These are phyloP conservation scores for Diabrotica undecimpunctata DNA, from an alignment of 1,140 invertebrate species.

Conservation along the genomic window DNA sequence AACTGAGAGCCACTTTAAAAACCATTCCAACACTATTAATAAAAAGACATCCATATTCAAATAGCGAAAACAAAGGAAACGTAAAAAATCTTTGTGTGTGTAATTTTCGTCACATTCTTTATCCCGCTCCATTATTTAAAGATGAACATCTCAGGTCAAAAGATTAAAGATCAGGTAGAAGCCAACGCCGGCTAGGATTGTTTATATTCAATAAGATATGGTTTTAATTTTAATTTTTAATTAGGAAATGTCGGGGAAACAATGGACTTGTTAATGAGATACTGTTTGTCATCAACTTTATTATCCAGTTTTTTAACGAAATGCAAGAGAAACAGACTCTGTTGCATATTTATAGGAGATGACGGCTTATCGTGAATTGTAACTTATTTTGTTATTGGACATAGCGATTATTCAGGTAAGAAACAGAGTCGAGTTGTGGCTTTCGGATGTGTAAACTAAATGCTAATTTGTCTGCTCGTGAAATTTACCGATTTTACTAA, in stretches of 20 bases:
- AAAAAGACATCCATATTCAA: slow-evolving; percentile 1
- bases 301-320: slow-evolving; percentile 16
- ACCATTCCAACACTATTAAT: background rate
- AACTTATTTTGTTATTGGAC: too few species aligned
- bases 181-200: slow-evolving; percentile 15
- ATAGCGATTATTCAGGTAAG: too few species aligned
- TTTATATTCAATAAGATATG: slow-evolving; percentile 26
- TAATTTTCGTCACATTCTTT: background rate
- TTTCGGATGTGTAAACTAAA: too few species aligned
- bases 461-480: too few species aligned
- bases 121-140: slow-evolving; percentile 5
- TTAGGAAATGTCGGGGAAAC: slow-evolving; percentile 25
- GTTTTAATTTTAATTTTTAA: slow-evolving; percentile 32
- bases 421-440: too few species aligned
- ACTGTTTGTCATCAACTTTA: slow-evolving; percentile 17
- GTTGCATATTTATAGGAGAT: slow-evolving; percentile 15
- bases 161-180: slow-evolving; percentile 33
- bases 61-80: background rate
- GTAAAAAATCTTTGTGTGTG: slow-evolving; percentile 2
- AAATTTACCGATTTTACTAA: too few species aligned
- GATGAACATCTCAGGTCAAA: slow-evolving; percentile 31
- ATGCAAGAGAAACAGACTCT: slow-evolving; percentile 7
- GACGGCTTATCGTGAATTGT: background rate
- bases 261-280: slow-evolving; percentile 19
- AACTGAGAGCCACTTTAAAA: background rate